Evolutionary conservation across 2,113 vertebrate species (phyloP).

Genomic region (Chinchilla lanigera): DNA sequence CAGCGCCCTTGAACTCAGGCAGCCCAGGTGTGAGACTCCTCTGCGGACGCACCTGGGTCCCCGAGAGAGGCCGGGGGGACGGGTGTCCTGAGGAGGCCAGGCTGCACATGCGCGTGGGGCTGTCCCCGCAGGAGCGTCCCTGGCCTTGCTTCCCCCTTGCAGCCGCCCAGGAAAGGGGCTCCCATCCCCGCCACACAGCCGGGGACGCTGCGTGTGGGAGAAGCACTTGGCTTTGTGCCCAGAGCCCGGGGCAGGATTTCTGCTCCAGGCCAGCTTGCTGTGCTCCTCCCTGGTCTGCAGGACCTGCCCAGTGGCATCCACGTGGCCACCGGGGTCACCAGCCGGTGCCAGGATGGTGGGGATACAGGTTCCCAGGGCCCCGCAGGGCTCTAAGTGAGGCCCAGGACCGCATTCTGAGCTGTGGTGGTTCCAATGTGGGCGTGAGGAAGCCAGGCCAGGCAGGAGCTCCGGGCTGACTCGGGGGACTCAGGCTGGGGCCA

Average conservation of each 20-base stretch:
- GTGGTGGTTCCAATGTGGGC: neutral
- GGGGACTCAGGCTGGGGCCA: neutral
- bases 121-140: neutral
- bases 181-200: neutral
- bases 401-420: neutral
- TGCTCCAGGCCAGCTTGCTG: neutral
- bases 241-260: neutral
- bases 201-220: neutral
- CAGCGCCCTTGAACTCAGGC: neutral
- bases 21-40: neutral
- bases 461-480: neutral
- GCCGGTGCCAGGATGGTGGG: too few species aligned
- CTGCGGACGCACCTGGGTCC: neutral
- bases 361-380: neutral
- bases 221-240: neutral
- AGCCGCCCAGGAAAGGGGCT: neutral
- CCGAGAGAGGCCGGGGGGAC: neutral
- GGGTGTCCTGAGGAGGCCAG: neutral
- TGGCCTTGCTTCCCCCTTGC: neutral
- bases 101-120: accelerated
- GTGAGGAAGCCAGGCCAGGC: neutral
- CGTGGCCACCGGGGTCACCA: neutral
- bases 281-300: neutral
- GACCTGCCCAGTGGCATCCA: too few species aligned
- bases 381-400: too few species aligned